Conservation (phyloP, 2,797 vertebrate genomes). For the Emys orbicularis region DNA sequence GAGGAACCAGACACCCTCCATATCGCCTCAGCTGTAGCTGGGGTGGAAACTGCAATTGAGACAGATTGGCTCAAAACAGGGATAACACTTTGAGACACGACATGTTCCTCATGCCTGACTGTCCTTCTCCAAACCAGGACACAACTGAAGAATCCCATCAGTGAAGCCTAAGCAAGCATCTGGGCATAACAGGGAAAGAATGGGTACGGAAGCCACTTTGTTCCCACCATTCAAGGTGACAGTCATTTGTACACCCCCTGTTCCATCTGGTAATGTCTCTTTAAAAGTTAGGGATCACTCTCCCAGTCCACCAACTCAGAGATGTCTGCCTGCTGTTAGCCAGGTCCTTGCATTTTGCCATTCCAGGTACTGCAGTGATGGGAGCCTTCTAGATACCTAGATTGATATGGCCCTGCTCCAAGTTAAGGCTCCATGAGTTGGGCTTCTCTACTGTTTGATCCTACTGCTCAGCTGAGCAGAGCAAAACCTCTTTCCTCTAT, state of each 20-base stretch:
- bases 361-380: not conserved
- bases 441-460: not conserved
- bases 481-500: not conserved
- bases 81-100: not conserved
- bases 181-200: not conserved
- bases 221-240: not conserved
- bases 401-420: not conserved
- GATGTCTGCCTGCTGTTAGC: not conserved
- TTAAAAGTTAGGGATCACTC: not conserved
- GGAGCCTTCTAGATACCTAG: not conserved
- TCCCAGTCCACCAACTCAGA: not conserved
- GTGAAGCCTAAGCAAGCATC: slow-evolving; percentile 8
- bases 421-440: not conserved
- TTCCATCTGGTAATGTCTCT: not conserved
- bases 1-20: not conserved
- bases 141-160: not conserved
- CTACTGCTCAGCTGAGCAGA: not conserved
- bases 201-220: not conserved
- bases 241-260: not conserved
- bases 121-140: not conserved
- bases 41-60: not conserved
- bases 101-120: not conserved
- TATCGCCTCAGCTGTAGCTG: not conserved
- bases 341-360: not conserved
- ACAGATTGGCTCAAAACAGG: not conserved